Percentiles rank a stretch among this genome's conserved stretches.
Evolutionary conservation across 2,797 vertebrate species (phyloP).

Genomic region (Miichthys miiuy): DNA sequence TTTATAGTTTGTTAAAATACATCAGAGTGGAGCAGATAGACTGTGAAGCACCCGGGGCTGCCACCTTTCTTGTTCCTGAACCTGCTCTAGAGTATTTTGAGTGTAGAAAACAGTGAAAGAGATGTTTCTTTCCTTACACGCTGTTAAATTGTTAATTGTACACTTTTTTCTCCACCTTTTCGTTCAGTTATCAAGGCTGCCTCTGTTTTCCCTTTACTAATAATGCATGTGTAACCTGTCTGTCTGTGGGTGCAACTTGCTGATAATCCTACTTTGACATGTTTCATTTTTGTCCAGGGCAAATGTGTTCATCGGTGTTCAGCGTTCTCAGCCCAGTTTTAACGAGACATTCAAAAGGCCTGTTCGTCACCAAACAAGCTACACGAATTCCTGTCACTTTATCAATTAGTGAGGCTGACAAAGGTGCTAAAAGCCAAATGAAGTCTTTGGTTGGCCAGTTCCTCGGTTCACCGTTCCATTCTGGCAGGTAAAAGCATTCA

Average conservation of each 20-base stretch:
- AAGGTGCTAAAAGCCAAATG: slow-evolving; percentile 19
- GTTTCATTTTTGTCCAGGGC: slow-evolving; percentile 18
- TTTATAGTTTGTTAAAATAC: slow-evolving; percentile 11
- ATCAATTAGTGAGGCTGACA: slow-evolving; percentile 43
- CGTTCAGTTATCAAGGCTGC: not conserved
- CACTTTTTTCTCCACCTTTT: not conserved
- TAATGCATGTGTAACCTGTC: not conserved
- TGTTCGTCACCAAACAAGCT: slow-evolving; percentile 55
- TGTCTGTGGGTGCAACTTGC: not conserved
- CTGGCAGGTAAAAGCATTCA: not conserved
- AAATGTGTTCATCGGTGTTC: slow-evolving; percentile 30
- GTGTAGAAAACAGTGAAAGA: not conserved
- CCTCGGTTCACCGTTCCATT: not conserved
- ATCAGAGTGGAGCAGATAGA: not conserved
- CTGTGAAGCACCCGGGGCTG: not conserved
- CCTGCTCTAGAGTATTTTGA: not conserved
- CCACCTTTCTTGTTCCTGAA: not conserved
- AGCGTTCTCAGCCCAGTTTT: slow-evolving; percentile 38
- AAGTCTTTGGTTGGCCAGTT: not conserved
- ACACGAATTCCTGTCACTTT: slow-evolving; percentile 28
- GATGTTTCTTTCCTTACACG: not conserved
- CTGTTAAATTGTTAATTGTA: not conserved
- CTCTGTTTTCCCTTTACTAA: not conserved
- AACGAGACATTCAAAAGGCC: slow-evolving; percentile 44
- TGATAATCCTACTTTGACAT: slow-evolving; percentile 38